These are phyloP conservation scores for Lacanobia wlatinum DNA, from an alignment of 2,888 invertebrate genomes.

Conservation along the genomic window DNA sequence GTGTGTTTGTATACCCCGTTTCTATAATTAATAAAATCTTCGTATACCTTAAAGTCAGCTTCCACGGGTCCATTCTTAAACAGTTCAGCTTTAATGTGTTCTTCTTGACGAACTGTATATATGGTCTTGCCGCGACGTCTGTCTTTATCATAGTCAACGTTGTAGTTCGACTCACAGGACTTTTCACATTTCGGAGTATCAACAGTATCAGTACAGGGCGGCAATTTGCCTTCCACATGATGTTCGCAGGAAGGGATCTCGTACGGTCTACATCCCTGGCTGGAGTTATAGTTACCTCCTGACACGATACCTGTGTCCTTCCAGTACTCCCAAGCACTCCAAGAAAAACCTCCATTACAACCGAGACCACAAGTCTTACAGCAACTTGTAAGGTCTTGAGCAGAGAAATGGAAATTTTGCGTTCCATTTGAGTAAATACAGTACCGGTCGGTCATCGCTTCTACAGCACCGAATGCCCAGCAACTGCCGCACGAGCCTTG, in stretches of 20 bases:
- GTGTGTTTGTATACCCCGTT: slow-evolving; percentile 24
- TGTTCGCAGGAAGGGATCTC: slow-evolving; percentile 26
- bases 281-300: slow-evolving; percentile 37
- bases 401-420: slow-evolving; percentile 36
- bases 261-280: slow-evolving; percentile 32
- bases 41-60: background rate
- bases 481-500: slow-evolving; percentile 43
- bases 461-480: slow-evolving; percentile 35
- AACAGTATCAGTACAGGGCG: background rate
- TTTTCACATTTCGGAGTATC: background rate
- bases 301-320: slow-evolving; percentile 31
- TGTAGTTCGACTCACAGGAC: background rate
- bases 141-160: slow-evolving; percentile 22
- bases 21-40: slow-evolving; percentile 13
- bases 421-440: slow-evolving; percentile 33
- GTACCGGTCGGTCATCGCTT: slow-evolving; percentile 38
- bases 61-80: slow-evolving; percentile 15
- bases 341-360: accelerated
- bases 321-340: background rate
- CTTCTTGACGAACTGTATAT: background rate
- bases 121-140: slow-evolving; percentile 21
- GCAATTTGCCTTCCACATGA: slow-evolving; percentile 13
- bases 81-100: slow-evolving; percentile 17
- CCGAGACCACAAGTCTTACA: background rate
- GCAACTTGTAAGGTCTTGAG: slow-evolving; percentile 27